Percentiles rank a stretch among this genome's conserved stretches.
phyloP scores from a whole-genome alignment of 2,888 invertebrate species.

The Cosmia trapezina region DNA sequence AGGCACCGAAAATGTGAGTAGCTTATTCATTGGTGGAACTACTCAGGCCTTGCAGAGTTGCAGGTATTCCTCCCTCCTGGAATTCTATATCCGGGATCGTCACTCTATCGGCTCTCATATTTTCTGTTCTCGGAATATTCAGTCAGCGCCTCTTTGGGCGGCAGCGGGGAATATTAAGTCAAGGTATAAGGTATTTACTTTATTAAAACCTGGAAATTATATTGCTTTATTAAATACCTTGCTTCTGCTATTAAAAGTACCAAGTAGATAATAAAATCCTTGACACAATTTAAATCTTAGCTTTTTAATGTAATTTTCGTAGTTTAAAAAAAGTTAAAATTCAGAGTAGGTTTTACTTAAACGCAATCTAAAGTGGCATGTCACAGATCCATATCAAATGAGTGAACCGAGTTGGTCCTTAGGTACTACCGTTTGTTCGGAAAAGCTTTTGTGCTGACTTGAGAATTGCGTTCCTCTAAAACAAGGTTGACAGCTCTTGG shows the following conservation, averaged over 20 bases:
- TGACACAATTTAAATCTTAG: constrained; percentile 17
- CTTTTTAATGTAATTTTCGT: not conserved
- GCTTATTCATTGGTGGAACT: constrained; percentile 12
- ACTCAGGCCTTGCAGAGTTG: not conserved
- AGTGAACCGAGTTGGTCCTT: constrained; percentile 13
- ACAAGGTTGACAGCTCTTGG: constrained; percentile 34
- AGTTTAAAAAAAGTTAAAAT: constrained; percentile 7
- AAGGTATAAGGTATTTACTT: constrained; percentile 37
- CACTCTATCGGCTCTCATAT: constrained; percentile 31
- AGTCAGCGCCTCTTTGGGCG: constrained; percentile 28
- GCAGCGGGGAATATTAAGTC: constrained; percentile 24
- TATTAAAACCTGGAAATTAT: constrained; percentile 42
- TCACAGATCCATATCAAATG: constrained; percentile 29
- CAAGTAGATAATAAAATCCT: constrained; percentile 18
- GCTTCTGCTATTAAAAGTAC: constrained; percentile 8
- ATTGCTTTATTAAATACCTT: constrained; percentile 38
- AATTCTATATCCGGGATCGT: constrained; percentile 6
- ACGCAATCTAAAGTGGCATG: constrained; percentile 13
- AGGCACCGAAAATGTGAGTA: not conserved
- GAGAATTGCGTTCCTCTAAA: constrained; percentile 34
- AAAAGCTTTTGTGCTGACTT: constrained; percentile 25
- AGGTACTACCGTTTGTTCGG: constrained; percentile 18
- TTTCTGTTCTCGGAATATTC: constrained; percentile 45
- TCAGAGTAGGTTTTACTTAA: constrained; percentile 5
- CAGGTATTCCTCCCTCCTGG: constrained; percentile 23